Conservation (phyloP, 2,113 vertebrate species). For the Sardina pilchardus region DNA sequence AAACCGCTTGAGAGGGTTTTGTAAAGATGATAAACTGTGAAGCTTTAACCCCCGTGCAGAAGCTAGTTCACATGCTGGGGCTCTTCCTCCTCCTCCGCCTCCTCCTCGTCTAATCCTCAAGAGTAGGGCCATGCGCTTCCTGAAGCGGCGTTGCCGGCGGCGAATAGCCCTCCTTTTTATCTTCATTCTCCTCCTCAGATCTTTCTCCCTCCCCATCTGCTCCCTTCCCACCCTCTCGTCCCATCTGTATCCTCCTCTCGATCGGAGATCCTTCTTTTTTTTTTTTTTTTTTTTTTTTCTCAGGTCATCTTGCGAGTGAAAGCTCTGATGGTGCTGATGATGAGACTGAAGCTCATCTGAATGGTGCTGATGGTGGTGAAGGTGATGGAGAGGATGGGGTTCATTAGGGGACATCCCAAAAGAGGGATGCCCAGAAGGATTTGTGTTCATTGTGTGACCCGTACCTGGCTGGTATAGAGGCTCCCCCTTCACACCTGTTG, state of each 20-base stretch:
- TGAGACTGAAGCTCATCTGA: conserved; percentile 69
- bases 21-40: conserved; percentile 69
- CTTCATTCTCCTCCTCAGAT: conserved; percentile 61
- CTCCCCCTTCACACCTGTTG: conserved; percentile 75
- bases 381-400: conserved; percentile 73
- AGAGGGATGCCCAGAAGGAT: conserved; percentile 73
- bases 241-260: conserved; percentile 62
- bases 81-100: conserved; percentile 62
- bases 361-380: conserved; percentile 66
- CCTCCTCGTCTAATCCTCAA: conserved; percentile 69
- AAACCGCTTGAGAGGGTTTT: conserved; percentile 74
- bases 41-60: conserved; percentile 70
- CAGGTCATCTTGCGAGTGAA: conserved; percentile 64
- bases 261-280: conserved; percentile 71
- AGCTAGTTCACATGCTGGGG: conserved; percentile 66
- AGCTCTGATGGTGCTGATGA: conserved; percentile 65
- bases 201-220: conserved; percentile 57
- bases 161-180: conserved; percentile 63
- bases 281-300: conserved; percentile 77
- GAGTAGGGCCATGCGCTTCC: conserved; percentile 69
- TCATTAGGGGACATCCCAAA: conserved; percentile 71
- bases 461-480: conserved; percentile 75
- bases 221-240: conserved; percentile 58
- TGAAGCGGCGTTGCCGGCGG: conserved; percentile 60
- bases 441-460: conserved; percentile 70